Base-by-base conservation (phyloP, 2,797 vertebrate genomes). In the Morus bassanus region DNA sequence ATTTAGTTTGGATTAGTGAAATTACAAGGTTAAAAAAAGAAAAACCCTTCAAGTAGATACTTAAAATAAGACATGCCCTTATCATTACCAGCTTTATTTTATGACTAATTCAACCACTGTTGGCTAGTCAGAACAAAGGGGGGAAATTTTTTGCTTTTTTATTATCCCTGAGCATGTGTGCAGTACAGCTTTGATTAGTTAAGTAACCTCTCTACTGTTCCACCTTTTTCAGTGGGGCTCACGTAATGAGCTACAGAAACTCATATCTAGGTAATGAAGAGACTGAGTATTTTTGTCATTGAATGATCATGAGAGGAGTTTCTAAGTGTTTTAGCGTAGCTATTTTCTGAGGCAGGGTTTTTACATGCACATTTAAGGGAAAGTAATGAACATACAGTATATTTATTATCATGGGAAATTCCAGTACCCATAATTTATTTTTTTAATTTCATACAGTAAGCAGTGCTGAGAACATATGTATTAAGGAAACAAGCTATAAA, bases 1-100 rank as follows among this genome's bases (percentile, higher is more conserved):
- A 46, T 65, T 82, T 77, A 75, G 22, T 80, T 90, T 61, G 31
- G 19, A 94, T 91, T 88, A 86, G 30, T 86, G 27, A 86, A 86
- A 80, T 70, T 33, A 41, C 22, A 65, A 85, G 17, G 18, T 69
- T 81, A 41, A 73, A 69, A 67, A 88, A 85, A 51, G 8, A 30
- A 60, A 79, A 78, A 11, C 1, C 5, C 51, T 88, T 89, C 13
- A 65, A 91, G 21, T 56, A 35, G 25, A 73, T 15, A 60, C 86
- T 60, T 88, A 88, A 91, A 95, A 35, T 70, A 79, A 76, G 67
- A 56, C 39, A 41, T 85, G 35, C 5, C 7, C 9, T 48, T 79
- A 97, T 96, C 67, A 88, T 96, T 96, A 53, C 61, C 74, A 91
- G 41, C 63, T 96, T 97, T 89, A 91, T 97, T 97, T 94, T 97